Conservation (phyloP, 2,113 vertebrate genomes). For the Chionis minor region DNA sequence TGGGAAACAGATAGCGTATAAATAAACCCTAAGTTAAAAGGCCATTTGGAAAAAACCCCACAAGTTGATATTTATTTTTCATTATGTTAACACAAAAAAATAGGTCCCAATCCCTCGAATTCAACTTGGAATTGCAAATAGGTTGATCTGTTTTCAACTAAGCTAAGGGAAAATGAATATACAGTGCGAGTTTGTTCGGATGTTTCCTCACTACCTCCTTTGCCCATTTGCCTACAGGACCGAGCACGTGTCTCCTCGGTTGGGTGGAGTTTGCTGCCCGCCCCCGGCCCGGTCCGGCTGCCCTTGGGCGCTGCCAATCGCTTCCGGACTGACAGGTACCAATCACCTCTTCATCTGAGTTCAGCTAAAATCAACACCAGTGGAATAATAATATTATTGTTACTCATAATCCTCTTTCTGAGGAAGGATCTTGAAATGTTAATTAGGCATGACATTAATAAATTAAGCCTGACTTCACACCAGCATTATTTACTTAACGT, state of each 20-base stretch:
- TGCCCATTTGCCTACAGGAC: background rate
- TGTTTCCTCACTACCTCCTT: background rate
- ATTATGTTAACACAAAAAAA: background rate
- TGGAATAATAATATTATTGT: background rate
- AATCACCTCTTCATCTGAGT: background rate
- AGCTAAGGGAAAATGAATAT: background rate
- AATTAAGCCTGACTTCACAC: background rate
- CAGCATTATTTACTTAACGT: background rate
- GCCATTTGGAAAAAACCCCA: background rate
- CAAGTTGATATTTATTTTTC: background rate
- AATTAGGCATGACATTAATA: slow-evolving; percentile 31
- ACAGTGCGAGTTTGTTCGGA: background rate
- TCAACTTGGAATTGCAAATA: slow-evolving; percentile 17
- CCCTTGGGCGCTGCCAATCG: background rate
- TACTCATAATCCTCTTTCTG: slow-evolving; percentile 15
- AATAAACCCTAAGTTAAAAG: background rate
- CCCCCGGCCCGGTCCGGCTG: background rate
- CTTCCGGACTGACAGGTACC: background rate
- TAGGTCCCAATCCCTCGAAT: background rate
- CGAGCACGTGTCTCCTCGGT: fast-evolving
- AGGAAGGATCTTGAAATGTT: background rate
- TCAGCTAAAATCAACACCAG: background rate
- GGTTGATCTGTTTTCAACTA: background rate
- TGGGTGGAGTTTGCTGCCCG: background rate
- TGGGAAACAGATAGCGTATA: background rate